Evolutionary conservation across 2,113 vertebrate species (phyloP).

Genomic region (Herpailurus yagouaroundi): DNA sequence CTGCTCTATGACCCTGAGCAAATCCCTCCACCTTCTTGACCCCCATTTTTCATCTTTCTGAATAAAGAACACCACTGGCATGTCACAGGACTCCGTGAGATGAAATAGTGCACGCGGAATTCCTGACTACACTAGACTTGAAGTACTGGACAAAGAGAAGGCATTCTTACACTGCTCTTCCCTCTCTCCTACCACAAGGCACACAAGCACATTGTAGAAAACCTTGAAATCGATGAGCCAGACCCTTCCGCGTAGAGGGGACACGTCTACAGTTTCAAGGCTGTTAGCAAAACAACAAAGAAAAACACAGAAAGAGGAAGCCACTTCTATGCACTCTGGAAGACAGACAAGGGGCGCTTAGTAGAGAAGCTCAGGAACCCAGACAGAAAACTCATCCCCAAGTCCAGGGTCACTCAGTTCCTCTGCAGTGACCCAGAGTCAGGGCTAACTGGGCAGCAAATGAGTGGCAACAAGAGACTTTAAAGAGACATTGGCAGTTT

Average conservation of each 20-base stretch:
- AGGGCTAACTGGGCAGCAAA: constrained; percentile 42
- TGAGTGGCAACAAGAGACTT: constrained; percentile 46
- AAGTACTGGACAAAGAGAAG: background rate
- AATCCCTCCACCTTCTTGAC: background rate
- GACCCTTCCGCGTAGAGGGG: background rate
- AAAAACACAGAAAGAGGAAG: background rate
- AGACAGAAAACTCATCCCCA: background rate
- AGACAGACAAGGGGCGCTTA: background rate
- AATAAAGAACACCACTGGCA: background rate
- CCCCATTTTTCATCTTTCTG: background rate
- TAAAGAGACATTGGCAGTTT: constrained; percentile 61
- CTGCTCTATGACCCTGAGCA: background rate
- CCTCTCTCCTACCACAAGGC: background rate
- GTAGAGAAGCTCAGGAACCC: background rate
- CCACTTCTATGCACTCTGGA: too few species aligned
- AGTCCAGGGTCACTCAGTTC: background rate
- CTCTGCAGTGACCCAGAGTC: constrained; percentile 46
- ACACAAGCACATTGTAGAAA: background rate
- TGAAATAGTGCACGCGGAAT: background rate
- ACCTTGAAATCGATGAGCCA: background rate
- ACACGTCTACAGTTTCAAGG: constrained; percentile 31
- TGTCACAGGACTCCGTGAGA: background rate
- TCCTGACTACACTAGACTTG: background rate
- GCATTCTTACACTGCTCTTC: background rate
- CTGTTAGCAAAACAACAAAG: background rate